Base-by-base conservation (phyloP, 2,113 vertebrate species). In the Acanthochromis polyacanthus region DNA sequence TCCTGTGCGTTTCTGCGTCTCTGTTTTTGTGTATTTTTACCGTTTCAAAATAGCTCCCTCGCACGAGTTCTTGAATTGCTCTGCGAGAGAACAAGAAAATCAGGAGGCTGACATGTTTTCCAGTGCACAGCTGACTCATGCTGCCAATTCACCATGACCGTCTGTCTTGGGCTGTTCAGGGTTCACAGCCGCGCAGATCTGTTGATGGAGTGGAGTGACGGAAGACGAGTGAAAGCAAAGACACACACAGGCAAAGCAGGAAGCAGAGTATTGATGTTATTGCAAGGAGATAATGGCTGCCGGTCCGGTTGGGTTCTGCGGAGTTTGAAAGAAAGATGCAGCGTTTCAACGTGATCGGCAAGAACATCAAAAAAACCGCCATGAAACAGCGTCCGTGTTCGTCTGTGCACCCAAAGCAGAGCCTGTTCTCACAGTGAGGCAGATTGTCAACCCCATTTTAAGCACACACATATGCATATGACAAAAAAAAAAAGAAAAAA, bases 361-460 rank as follows among this genome's bases (percentile, higher is more conserved):
- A 62, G 57, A 71, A 82, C 84, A 83, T 91, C 84, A 78, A 81
- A 86, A 71, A 83, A 86, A 30, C 84, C 30, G 14, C 51, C 12
- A 28, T n/a, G 10, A 61, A 84, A 70, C 65, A 71, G 57, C 38
- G 12, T 30, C 19, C n/a, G 12, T 59, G 63, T 62, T n/a, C 52
- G 76, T 59, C 70, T 78, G 57, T 53, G 43, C 50, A 71, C 43
- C 71, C 48, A 58, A 73, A 85, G 67, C 71, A 72, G 38, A 83
- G 52, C 19, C 17, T 57, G 63, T 43, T 19, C 79, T 64, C 69
- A 43, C 30, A 77, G 57, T 53, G 4, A 77, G 69, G 58, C 58
- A 82, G 65, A 79, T 45, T 84, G 71, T 81, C 74, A 83, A 73
- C 55, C 60, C 40, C 61, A 46, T 77, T 85, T 81, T 65, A 84